Percentiles rank a stretch among this genome's conserved stretches.
Evolutionary conservation across 1,140 invertebrate species (phyloP).

Genomic region (Oreohelix idahoensis): DNA sequence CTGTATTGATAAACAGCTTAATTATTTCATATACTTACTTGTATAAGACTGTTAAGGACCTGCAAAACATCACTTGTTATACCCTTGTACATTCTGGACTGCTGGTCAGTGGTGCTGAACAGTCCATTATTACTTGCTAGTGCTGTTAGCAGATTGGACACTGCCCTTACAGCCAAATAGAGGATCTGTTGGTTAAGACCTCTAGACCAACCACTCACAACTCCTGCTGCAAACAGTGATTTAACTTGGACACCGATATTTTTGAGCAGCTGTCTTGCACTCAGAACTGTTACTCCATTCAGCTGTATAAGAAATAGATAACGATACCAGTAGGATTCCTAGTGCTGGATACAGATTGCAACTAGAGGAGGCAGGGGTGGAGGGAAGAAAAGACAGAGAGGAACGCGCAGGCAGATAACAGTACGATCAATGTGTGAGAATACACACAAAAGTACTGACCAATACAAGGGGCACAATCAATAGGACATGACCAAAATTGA

Average conservation of each 20-base stretch:
- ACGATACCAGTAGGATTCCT: too few species aligned
- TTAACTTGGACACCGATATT: not conserved
- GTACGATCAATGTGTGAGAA: not conserved
- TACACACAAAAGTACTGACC: not conserved
- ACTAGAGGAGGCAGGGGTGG: not conserved
- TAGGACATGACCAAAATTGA: not conserved
- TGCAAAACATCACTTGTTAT: not conserved
- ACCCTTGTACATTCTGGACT: not conserved
- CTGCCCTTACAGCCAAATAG: conserved; percentile 9
- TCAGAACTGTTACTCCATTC: not conserved
- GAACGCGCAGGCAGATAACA: not conserved
- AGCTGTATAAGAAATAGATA: not conserved
- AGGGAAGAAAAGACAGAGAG: not conserved
- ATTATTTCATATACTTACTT: conserved; percentile 16
- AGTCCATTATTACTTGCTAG: not conserved
- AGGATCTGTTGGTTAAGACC: conserved; percentile 25
- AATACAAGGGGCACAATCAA: not conserved
- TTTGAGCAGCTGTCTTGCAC: not conserved
- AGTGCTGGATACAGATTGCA: too few species aligned
- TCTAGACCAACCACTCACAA: not conserved
- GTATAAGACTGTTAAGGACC: conserved; percentile 21
- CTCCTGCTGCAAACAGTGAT: not conserved
- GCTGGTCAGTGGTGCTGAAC: not conserved
- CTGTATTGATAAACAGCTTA: too few species aligned
- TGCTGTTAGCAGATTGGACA: conserved; percentile 39